Percentiles rank a stretch among this genome's conserved stretches.
These are phyloP conservation scores for Microcaecilia unicolor DNA, from an alignment of 2,797 vertebrate species.

Conservation along the genomic window DNA sequence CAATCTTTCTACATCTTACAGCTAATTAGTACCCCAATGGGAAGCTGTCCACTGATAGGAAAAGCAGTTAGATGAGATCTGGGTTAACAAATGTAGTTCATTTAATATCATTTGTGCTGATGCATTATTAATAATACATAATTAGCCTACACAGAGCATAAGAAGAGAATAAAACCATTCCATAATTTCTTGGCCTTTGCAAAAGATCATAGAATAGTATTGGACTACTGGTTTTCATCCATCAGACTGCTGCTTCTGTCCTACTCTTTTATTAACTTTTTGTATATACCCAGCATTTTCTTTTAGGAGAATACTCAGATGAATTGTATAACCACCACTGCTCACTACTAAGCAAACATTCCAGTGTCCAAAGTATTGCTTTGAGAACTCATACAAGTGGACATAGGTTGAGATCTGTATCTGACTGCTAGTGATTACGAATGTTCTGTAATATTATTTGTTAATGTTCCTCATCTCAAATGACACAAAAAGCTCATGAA, in stretches of 20 bases:
- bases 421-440: not conserved
- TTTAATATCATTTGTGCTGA: conserved; percentile 72
- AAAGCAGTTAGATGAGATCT: conserved; percentile 71
- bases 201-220: conserved; percentile 29
- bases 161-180: conserved; percentile 53
- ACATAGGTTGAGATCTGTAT: conserved; percentile 8
- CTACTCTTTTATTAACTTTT: conserved; percentile 34
- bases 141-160: conserved; percentile 53
- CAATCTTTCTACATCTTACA: conserved; percentile 60
- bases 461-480: conserved; percentile 13
- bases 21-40: conserved; percentile 70
- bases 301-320: too few relatives aligned
- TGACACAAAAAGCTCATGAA: conserved; percentile 24
- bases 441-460: too few relatives aligned
- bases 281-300: too few relatives aligned
- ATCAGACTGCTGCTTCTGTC: conserved; percentile 20
- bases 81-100: conserved; percentile 73
- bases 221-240: conserved; percentile 23
- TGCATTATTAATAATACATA: conserved; percentile 74
- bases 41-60: conserved; percentile 60
- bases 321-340: too few relatives aligned
- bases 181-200: conserved; percentile 57
- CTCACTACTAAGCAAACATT: conserved; percentile 2
- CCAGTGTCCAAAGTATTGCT: conserved; percentile 16
- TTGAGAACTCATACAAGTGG: not conserved